A percentile compares a stretch with the other conserved stretches of the same genome.
These are phyloP conservation scores for Philaethria dido DNA, from an alignment of 2,888 invertebrate genomes.

Conservation along the genomic window DNA sequence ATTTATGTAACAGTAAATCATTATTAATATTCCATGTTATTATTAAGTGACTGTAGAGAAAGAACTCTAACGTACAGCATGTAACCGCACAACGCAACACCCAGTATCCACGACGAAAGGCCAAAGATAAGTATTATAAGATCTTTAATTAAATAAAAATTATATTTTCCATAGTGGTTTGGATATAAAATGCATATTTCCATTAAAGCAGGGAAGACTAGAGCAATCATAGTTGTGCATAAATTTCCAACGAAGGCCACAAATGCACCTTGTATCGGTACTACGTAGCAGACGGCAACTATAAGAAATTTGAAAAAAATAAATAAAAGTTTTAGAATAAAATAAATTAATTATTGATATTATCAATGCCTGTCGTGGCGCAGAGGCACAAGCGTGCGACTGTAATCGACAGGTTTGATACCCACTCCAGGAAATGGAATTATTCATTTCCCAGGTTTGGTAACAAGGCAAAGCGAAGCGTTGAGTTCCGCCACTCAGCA, in stretches of 20 bases:
- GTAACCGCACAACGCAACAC: conserved; percentile 53
- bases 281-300: conserved; percentile 60
- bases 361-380: too few species aligned
- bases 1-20: not conserved
- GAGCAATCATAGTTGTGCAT: conserved; percentile 59
- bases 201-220: conserved; percentile 68
- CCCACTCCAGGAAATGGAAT: too few species aligned
- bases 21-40: conserved; percentile 39
- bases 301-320: conserved; percentile 41
- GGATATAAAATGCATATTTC: conserved; percentile 64
- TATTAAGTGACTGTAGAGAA: conserved; percentile 48
- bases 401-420: too few species aligned
- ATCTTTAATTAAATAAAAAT: conserved; percentile 55
- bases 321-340: not conserved
- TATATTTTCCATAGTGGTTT: conserved; percentile 53
- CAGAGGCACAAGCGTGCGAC: too few species aligned
- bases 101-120: conserved; percentile 49
- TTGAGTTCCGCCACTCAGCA: too few species aligned
- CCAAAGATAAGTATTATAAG: conserved; percentile 55
- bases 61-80: conserved; percentile 58
- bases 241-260: conserved; percentile 67
- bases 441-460: too few species aligned
- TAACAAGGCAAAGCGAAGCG: too few species aligned
- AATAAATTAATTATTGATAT: too few species aligned
- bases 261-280: conserved; percentile 66